Conservation (phyloP, 2,888 invertebrate genomes). For the Orthosia incerta region DNA sequence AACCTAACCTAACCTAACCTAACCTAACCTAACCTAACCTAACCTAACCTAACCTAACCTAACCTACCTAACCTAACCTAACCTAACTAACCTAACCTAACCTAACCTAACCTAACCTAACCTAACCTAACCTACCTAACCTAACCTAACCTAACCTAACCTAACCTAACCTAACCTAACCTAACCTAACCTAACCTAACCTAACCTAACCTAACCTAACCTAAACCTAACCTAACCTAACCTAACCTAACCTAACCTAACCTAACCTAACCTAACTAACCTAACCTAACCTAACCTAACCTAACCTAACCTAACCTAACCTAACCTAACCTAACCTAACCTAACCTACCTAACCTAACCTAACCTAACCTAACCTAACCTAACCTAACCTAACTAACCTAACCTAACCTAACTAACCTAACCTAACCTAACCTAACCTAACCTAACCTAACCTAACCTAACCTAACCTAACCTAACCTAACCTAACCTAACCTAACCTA, state of each 20-base stretch:
- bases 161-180: too few relatives aligned
- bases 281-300: conserved; percentile 43
- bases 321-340: conserved; percentile 45
- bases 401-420: conserved; percentile 38
- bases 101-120: too few relatives aligned
- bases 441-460: conserved; percentile 1
- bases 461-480: not conserved
- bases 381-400: conserved; percentile 47
- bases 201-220: too few relatives aligned
- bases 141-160: too few relatives aligned
- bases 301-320: conserved; percentile 25
- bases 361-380: not conserved
- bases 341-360: conserved; percentile 10
- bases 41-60: too few relatives aligned
- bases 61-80: too few relatives aligned
- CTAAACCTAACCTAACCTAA: conserved; percentile 42
- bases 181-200: too few relatives aligned
- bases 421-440: conserved; percentile 5
- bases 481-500: conserved; percentile 1
- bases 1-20: too few relatives aligned
- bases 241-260: conserved; percentile 47
- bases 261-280: conserved; percentile 43
- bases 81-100: too few relatives aligned
- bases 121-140: too few relatives aligned
- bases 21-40: too few relatives aligned